Base-by-base conservation (phyloP, 1,140 invertebrate species). In the Stenopsyche tienmushanensis region DNA sequence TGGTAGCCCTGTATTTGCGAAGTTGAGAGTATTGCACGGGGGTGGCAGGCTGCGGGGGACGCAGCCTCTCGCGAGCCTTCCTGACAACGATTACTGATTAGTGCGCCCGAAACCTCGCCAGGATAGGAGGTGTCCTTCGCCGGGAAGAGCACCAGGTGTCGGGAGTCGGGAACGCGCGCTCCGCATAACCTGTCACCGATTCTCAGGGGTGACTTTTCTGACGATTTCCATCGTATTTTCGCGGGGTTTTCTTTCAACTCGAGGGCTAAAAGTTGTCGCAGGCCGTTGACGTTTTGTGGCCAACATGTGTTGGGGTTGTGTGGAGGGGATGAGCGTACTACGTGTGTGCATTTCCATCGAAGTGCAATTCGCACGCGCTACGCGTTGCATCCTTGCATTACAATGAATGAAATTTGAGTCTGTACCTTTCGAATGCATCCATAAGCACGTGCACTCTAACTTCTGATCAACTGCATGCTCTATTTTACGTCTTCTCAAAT, bases 11-110 rank as follows among this genome's bases (percentile, higher is more conserved):
- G 25, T 25, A n/a, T n/a, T n/a, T n/a, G 41, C 24, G 10, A 17
- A 10, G 25, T 23, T 8, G 52, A 47, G 58, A 44, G 58, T 15
- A 39, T 29, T 39, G 54, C 25, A 45, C 49, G 34, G 10, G 53
- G 44, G 41, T 1, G 13, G 47, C 41, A 10, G 58, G 18, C 24
- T 18, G 15, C 29, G 9, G 60, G 49, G 58, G 39, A n/a, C 54
- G 47, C 67, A 69, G 67, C 64, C 68, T 70, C 68, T 62, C 57
- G 52, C 26, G 18, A 34, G 23, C 63, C 25, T 23, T 45, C 62
- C 64, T 50, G 68, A 62, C 68, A 70, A 70, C 68, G 68, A 70
- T 70, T 70, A 70, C 68, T 70, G 68, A 70, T 70, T 66, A 70
- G 68, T 70, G 64, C 64, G 39, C 59, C 68, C 63, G 53, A 25